phyloP scores from a whole-genome alignment of 2,888 invertebrate species.

The Mayetiola destructor region DNA sequence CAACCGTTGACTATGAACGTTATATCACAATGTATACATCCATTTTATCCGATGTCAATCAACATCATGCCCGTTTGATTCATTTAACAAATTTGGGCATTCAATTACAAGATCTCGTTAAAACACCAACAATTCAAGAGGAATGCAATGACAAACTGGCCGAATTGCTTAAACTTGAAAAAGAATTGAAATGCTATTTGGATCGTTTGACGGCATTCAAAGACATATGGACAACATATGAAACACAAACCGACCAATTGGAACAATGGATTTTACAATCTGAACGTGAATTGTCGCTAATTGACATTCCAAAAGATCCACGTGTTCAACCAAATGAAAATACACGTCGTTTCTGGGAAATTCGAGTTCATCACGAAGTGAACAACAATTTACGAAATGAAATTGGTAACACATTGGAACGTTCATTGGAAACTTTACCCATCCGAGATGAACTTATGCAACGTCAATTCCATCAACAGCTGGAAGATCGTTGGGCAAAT shows the following conservation, averaged over 20 bases:
- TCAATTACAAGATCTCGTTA: slow-evolving; percentile 56
- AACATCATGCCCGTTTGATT: slow-evolving; percentile 63
- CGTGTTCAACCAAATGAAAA: slow-evolving; percentile 49
- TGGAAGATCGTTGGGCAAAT: slow-evolving; percentile 61
- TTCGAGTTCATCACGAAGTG: slow-evolving; percentile 75
- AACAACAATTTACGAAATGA: slow-evolving; percentile 63
- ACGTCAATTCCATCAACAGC: slow-evolving; percentile 59
- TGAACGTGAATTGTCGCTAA: slow-evolving; percentile 50
- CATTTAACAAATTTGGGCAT: slow-evolving; percentile 59
- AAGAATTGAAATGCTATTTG: slow-evolving; percentile 58
- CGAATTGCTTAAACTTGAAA: slow-evolving; percentile 55
- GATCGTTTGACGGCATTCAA: slow-evolving; percentile 58
- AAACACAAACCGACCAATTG: slow-evolving; percentile 54
- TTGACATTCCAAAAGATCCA: slow-evolving; percentile 47
- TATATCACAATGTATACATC: slow-evolving; percentile 73
- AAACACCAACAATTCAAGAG: slow-evolving; percentile 58
- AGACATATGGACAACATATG: slow-evolving; percentile 64
- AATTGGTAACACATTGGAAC: slow-evolving; percentile 57
- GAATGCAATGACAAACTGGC: slow-evolving; percentile 59
- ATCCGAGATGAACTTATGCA: slow-evolving; percentile 75
- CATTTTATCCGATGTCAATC: slow-evolving; percentile 59
- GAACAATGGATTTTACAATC: slow-evolving; percentile 64
- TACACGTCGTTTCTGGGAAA: slow-evolving; percentile 74
- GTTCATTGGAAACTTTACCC: slow-evolving; percentile 60
- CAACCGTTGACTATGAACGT: slow-evolving; percentile 70